Conservation (phyloP, 1,140 invertebrate species). For the Aphelenchoides besseyi region DNA sequence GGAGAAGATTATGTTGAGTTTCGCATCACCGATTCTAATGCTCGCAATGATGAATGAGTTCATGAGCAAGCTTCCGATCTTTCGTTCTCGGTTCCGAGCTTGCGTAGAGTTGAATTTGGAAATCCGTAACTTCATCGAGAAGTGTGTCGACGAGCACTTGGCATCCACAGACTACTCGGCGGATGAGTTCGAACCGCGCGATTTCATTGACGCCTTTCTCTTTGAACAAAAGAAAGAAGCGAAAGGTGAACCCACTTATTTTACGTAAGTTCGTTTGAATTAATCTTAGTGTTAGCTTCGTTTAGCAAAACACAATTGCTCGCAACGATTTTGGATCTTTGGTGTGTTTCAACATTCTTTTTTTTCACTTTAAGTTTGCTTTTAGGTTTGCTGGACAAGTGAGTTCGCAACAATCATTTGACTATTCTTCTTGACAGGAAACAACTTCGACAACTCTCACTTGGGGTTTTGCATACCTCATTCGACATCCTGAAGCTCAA, state of each 20-base stretch:
- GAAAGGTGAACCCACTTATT: background rate
- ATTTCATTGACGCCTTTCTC: constrained; percentile 22
- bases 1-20: background rate
- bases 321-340: background rate
- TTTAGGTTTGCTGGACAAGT: constrained; percentile 23
- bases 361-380: background rate
- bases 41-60: background rate
- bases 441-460: background rate
- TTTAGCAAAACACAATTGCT: background rate
- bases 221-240: constrained; percentile 1
- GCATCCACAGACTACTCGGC: background rate
- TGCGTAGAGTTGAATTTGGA: background rate
- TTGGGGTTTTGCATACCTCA: constrained; percentile 27
- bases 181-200: constrained; percentile 7
- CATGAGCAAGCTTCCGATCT: background rate
- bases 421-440: too few relatives aligned
- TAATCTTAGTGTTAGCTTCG: background rate
- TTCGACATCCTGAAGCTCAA: constrained; percentile 29
- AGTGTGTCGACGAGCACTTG: constrained; percentile 29
- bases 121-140: constrained; percentile 13
- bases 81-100: background rate
- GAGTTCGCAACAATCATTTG: background rate
- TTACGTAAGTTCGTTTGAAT: background rate
- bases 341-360: background rate
- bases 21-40: background rate